phyloP scores from a whole-genome alignment of 2,888 invertebrate genomes.

The Drosophila longiperda region DNA sequence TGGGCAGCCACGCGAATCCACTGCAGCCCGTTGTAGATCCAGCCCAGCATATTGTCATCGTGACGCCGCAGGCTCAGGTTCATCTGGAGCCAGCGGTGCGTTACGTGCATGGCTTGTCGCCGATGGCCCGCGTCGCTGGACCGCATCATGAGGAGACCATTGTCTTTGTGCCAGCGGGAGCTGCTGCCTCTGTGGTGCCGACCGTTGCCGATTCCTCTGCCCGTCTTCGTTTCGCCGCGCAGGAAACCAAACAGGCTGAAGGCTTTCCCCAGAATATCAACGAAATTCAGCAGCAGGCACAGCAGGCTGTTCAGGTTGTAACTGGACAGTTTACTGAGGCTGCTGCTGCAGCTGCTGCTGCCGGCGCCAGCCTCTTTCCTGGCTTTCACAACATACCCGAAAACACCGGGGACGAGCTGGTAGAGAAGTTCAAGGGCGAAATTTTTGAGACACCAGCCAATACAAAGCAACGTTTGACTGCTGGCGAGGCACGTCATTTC shows the following conservation, averaged over 20 bases:
- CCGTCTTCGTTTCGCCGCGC: slow-evolving; percentile 8
- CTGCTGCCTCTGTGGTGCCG: slow-evolving; percentile 69
- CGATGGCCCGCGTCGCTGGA: slow-evolving; percentile 80
- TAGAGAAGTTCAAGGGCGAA: slow-evolving; percentile 63
- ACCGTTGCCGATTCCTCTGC: slow-evolving; percentile 48
- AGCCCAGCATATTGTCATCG: slow-evolving; percentile 82
- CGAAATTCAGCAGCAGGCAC: slow-evolving; percentile 68
- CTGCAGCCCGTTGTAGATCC: slow-evolving; percentile 63
- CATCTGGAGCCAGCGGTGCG: slow-evolving; percentile 82
- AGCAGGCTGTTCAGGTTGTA: slow-evolving; percentile 55
- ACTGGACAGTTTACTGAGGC: slow-evolving; percentile 74
- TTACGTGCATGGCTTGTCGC: slow-evolving; percentile 82
- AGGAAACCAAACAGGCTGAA: slow-evolving; percentile 68
- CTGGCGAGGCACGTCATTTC: slow-evolving; percentile 77
- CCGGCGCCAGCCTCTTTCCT: slow-evolving; percentile 72
- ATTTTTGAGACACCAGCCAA: slow-evolving; percentile 74
- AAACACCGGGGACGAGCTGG: slow-evolving; percentile 30
- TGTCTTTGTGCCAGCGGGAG: slow-evolving; percentile 81
- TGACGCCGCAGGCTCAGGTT: slow-evolving; percentile 84
- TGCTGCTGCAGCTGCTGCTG: slow-evolving; percentile 65
- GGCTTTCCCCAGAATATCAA: slow-evolving; percentile 46
- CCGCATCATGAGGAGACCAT: slow-evolving; percentile 82
- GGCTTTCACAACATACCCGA: slow-evolving; percentile 57
- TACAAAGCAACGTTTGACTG: slow-evolving; percentile 66
- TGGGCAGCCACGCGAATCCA: slow-evolving; percentile 73